Percentiles rank a stretch among this genome's conserved stretches.
These are phyloP conservation scores for Eupsilia transversa DNA, from an alignment of 2,888 invertebrate species.

Conservation along the genomic window DNA sequence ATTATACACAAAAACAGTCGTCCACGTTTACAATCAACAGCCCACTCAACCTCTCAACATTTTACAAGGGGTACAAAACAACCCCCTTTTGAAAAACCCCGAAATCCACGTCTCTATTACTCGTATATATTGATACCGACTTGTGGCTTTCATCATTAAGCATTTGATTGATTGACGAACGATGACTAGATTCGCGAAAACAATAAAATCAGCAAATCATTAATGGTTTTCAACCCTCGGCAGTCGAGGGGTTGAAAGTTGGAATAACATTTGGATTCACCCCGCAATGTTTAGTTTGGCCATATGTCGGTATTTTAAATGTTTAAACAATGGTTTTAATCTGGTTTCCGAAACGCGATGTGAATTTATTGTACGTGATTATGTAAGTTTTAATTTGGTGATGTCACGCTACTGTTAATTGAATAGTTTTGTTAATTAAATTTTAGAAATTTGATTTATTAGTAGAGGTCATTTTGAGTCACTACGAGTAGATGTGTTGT, in stretches of 20 bases:
- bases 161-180: conserved; percentile 61
- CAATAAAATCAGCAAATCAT: conserved; percentile 70
- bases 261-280: conserved; percentile 56
- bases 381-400: conserved; percentile 49
- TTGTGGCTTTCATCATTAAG: conserved; percentile 66
- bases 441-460: conserved; percentile 22
- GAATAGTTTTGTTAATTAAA: conserved; percentile 13
- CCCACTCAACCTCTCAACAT: conserved; percentile 55
- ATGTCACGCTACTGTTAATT: conserved; percentile 52
- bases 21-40: conserved; percentile 45
- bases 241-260: conserved; percentile 57
- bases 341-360: conserved; percentile 47
- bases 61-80: conserved; percentile 42
- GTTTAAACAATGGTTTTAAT: conserved; percentile 61
- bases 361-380: conserved; percentile 58
- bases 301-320: conserved; percentile 68
- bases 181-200: conserved; percentile 65
- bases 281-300: conserved; percentile 65
- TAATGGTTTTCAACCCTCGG: conserved; percentile 67
- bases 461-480: neutral
- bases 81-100: conserved; percentile 43
- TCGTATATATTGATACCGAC: conserved; percentile 57
- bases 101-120: conserved; percentile 56
- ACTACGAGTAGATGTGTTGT: neutral
- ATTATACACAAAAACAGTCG: conserved; percentile 29